Evolutionary conservation across 2,888 invertebrate species (phyloP).

Genomic region (Cosmopolites sordidus): DNA sequence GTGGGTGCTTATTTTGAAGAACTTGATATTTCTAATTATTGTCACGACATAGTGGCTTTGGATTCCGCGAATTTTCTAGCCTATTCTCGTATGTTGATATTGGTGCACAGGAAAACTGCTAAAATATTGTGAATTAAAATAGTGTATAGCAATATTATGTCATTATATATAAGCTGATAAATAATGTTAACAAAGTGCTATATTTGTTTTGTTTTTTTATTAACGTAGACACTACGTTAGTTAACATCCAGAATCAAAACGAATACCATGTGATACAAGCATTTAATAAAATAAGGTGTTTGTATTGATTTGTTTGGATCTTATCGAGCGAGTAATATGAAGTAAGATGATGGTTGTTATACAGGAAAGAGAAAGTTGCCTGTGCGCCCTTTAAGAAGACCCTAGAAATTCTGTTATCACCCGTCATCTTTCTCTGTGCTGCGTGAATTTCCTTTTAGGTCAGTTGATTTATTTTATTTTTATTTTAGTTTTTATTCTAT

Average conservation of each 20-base stretch:
- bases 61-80: too few species aligned
- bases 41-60: too few species aligned
- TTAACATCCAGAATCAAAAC: slow-evolving; percentile 1
- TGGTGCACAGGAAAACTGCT: too few species aligned
- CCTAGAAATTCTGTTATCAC: slow-evolving; percentile 70
- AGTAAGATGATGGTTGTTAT: slow-evolving; percentile 51
- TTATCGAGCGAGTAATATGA: slow-evolving; percentile 27
- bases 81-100: too few species aligned
- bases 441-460: slow-evolving; percentile 53
- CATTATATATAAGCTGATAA: too few species aligned
- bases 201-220: background rate
- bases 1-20: too few species aligned
- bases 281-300: too few species aligned
- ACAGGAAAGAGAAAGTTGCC: slow-evolving; percentile 59
- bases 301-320: slow-evolving; percentile 5
- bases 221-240: slow-evolving; percentile 7
- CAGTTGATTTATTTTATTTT: slow-evolving; percentile 43
- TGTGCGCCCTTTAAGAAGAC: slow-evolving; percentile 73
- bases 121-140: too few species aligned
- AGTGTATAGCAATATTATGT: too few species aligned
- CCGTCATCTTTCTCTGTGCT: slow-evolving; percentile 73
- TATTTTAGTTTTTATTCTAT: slow-evolving; percentile 25
- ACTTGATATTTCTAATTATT: too few species aligned
- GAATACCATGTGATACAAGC: background rate
- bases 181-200: background rate